Evolutionary conservation across 2,888 invertebrate genomes (phyloP), one percentile per base, ranked within the genome.

Genomic region (Thecophora atra): DNA sequence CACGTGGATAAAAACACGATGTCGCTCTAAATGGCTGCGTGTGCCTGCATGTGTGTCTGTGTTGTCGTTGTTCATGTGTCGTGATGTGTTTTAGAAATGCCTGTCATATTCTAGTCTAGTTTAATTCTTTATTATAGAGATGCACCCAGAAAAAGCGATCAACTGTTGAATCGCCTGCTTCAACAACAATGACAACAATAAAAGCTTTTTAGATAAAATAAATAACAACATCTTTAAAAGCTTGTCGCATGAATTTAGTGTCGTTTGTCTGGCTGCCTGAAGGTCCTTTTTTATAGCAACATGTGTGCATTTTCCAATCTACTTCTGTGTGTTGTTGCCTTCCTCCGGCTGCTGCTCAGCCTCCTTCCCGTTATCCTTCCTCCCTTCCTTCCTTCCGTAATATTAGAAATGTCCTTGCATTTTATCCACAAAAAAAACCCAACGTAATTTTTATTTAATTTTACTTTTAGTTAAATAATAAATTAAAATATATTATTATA

Each of bases 1-100:
- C n/a, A n/a, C n/a, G n/a, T n/a, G n/a, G n/a, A n/a, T n/a, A n/a
- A n/a, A n/a, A n/a, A n/a, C n/a, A 21, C 3, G 8, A 52, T 52
- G 17, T 19, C 24, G 8, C 11, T 54, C 21, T 21, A 21, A 8
- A 6, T 42, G 42, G 15, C 15, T 63, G 4, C n/a, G 37, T 37
- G 63, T 30, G 5, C 37, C 7, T 28, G 63, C 19, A 17, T 37
- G 30, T 37, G 19, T 30, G 63, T 62, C 28, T 63, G 63, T 58
- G 4, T 64, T 26, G 26, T 28, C 3, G 8, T 28, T 28, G 28
- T 58, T 58, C 8, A 3, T 58, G 28, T 58, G 24, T 28, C 15
- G 28, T 58, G 11, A 21, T 19, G 21, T 54, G 21, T 19, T n/a
- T 21, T 54, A 21, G 21, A 30, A 30, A 4, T 30, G 30, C 30